Base-by-base conservation (phyloP, 2,113 vertebrate genomes). In the Andinoacara biseriatus region DNA sequence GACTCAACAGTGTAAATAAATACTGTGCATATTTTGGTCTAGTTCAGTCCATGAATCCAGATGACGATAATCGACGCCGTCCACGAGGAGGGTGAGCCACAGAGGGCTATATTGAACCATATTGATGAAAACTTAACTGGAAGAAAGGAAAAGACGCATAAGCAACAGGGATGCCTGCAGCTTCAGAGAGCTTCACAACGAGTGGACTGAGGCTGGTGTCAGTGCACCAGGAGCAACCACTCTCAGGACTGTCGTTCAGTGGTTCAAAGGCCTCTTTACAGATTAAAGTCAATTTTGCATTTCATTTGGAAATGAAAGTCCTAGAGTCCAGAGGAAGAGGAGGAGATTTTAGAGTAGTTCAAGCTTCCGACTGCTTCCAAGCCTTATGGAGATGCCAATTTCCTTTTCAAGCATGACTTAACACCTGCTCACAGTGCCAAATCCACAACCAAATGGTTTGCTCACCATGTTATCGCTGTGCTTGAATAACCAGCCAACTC, bases 141-240 rank as follows among this genome's bases (percentile, higher is more conserved):
- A 24, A 7, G 24, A 15, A 22, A 61, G 24, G 40, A 0, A 67
- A 67, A 0, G 10, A 29, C 7, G n/a, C 35, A 65, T 0, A 43
- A 24, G 38, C 43, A 56, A 56, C 54, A 69, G 65, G 22, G 22
- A 18, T 49, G 40, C 14, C 1, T 0, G 0, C 13, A 67, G 62
- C 38, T 26, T 43, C 13, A 14, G 62, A 67, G 0, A 67, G 8
- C 40, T 10, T 67, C 2, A 26, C 40, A 46, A 26, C 0, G 2
- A 46, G 63, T 0, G 0, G 22, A 26, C 63, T 26, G 40, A 67
- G 40, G 63, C 63, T 67, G 63, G 5, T 46, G 63, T 67, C 63
- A 18, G 3, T 46, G 38, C 0, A 18, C 46, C 40, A 7, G 40
- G 40, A 69, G 24, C 40, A 29, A 24, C 40, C 46, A 43, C 35